Evolutionary conservation across 2,888 invertebrate genomes (phyloP).

Genomic region (Priocnemis perturbator): DNA sequence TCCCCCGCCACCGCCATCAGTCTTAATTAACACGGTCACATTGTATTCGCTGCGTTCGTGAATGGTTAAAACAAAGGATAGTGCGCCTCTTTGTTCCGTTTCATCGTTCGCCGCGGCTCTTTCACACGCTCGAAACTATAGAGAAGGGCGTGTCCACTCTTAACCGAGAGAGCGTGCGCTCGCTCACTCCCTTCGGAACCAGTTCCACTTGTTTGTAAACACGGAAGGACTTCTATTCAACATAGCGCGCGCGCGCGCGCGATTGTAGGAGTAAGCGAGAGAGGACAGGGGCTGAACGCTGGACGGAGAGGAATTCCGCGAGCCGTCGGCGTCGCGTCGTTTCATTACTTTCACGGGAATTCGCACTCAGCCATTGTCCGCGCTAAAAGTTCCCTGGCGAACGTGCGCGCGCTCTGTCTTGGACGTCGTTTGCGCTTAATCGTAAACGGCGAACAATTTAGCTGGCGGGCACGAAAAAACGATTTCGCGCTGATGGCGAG

Average conservation of each 20-base stretch:
- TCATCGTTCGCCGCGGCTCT: conserved; percentile 44
- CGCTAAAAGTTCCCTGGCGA: no score
- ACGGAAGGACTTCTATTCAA: conserved; percentile 52
- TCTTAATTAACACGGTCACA: conserved; percentile 58
- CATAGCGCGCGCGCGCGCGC: background rate
- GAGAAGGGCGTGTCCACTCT: conserved; percentile 56
- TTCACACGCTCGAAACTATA: conserved; percentile 53
- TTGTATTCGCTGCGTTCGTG: conserved; percentile 47
- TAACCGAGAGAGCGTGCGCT: conserved; percentile 14
- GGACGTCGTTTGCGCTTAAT: no score
- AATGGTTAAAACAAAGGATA: conserved; percentile 56
- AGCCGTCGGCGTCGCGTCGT: no score
- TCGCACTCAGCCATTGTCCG: no score
- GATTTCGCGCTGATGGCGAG: no score
- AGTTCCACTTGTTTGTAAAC: conserved; percentile 61
- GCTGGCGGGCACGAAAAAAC: no score
- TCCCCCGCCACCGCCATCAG: conserved; percentile 33
- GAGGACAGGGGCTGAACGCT: background rate
- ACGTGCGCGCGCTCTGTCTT: no score
- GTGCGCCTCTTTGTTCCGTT: conserved; percentile 55
- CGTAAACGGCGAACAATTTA: no score
- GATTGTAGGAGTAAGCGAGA: background rate
- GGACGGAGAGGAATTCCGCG: no score
- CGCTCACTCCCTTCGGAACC: conserved; percentile 50
- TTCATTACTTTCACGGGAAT: no score